phyloP scores from a whole-genome alignment of 2,888 invertebrate species.

The Ditylenchus weischeri region DNA sequence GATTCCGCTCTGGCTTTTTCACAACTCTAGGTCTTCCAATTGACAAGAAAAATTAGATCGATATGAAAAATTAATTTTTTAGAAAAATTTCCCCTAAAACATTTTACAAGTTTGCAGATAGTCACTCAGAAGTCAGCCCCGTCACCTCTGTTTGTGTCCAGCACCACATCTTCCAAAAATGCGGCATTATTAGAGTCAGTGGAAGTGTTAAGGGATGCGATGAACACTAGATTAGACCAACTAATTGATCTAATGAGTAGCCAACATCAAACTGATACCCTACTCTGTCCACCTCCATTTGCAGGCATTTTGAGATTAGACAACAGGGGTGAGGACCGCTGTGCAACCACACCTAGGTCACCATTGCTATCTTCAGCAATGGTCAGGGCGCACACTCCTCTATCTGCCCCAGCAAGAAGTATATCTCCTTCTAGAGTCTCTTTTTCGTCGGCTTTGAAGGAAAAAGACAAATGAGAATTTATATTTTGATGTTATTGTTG shows the following conservation, averaged over 20 bases:
- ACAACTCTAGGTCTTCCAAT: too few species aligned
- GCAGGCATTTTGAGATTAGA: background rate
- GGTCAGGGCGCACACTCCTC: constrained; percentile 1
- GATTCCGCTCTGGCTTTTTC: too few species aligned
- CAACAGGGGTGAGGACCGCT: background rate
- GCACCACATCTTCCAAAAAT: background rate
- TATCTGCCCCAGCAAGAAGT: background rate
- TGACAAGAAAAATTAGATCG: too few species aligned
- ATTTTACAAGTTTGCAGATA: background rate
- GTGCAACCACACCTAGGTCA: background rate
- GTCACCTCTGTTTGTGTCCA: background rate
- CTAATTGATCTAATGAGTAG: constrained; percentile 26
- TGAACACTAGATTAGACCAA: constrained; percentile 36
- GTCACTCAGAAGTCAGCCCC: constrained; percentile 10
- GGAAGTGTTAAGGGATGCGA: constrained; percentile 29
- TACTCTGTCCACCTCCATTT: background rate
- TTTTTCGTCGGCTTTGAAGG: constrained; percentile 3
- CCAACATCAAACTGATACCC: background rate
- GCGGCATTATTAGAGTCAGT: constrained; percentile 29
- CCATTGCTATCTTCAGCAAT: background rate
- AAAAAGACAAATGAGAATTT: background rate
- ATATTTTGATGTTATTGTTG: too few species aligned
- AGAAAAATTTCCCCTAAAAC: constrained; percentile 46
- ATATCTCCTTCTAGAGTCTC: constrained; percentile 6
- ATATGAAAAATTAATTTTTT: too few species aligned